Evolutionary conservation across 2,797 vertebrate genomes (phyloP).

Genomic region (Onychomys arenicola): DNA sequence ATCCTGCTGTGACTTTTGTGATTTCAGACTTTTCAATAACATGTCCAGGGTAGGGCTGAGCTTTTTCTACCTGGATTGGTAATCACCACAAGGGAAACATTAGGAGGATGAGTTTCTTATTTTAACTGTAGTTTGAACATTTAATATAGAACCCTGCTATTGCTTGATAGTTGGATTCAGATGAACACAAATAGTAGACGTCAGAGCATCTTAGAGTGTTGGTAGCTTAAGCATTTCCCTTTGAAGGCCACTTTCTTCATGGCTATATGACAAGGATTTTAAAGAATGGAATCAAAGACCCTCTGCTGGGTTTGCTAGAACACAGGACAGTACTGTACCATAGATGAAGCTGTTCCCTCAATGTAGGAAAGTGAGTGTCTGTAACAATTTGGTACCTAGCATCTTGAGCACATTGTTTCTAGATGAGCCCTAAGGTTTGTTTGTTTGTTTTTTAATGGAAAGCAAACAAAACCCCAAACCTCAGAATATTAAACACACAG

Average conservation of each 20-base stretch:
- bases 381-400: not conserved
- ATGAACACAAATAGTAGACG: not conserved
- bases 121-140: constrained; percentile 42
- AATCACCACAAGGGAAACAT: constrained; percentile 85
- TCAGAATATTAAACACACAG: not conserved
- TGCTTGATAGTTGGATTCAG: not conserved
- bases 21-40: constrained; percentile 86
- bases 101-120: not conserved
- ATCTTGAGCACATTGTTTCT: not conserved
- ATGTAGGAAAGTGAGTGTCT: not conserved
- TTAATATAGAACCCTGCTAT: not conserved
- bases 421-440: not conserved
- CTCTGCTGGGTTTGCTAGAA: not conserved
- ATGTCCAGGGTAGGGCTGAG: constrained; percentile 81
- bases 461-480: not conserved
- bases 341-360: not conserved
- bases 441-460: not conserved
- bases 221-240: not conserved
- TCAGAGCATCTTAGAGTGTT: not conserved
- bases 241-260: not conserved
- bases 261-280: not conserved
- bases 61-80: constrained; percentile 88
- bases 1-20: constrained; percentile 88
- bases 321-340: not conserved
- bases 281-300: not conserved